Base-by-base conservation (phyloP, 2,888 invertebrate genomes). In the Physocephala rufipes region DNA sequence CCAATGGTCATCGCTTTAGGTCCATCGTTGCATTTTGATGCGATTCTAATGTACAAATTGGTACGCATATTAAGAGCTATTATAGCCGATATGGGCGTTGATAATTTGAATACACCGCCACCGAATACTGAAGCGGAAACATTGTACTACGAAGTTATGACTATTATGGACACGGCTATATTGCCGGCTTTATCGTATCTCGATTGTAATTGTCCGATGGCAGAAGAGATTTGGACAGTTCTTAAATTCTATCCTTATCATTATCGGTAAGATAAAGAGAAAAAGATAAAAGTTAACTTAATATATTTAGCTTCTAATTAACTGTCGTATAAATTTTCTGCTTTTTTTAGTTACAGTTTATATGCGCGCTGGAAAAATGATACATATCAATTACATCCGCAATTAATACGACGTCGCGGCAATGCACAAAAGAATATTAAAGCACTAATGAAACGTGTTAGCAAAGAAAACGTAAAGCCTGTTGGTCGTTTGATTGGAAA, bases 311-410 rank as follows among this genome's bases (percentile, higher is more conserved):
- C 47, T 51, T 66, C 62, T 3, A 68, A 53, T 24, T 15, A n/a
- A 49, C 24, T 59, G 53, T 49, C 0, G 21, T 53, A 30, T 36
- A 36, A 36, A 4, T 13, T 65, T 16, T 26, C 86, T 93, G 88
- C n/a, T 62, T 21, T 49, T 76, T 80, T 30, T 80, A 93, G 92
- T 78, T 95, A 94, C 82, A 93, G 95, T 77, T 87, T 99, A 75
- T 99, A 99, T 85, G 93, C 95, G 0, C 91, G 96, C 67, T 99
- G 99, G 99, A 98, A 99, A 86, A 96, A 96, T 81, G 96, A 97
- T 62, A 91, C 93, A 0, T 92, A 92, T 77, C 89, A 90, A 72
- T 87, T 92, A 61, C 95, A 97, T 85, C 94, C 98, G 0, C 90
- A 92, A 53, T 86, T 99, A 67, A 90, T 97, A 81, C 89, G 93